Percentiles rank a stretch among this genome's conserved stretches.
phyloP scores from a whole-genome alignment of 1,140 invertebrate genomes.

The Drosophila trapezifrons region DNA sequence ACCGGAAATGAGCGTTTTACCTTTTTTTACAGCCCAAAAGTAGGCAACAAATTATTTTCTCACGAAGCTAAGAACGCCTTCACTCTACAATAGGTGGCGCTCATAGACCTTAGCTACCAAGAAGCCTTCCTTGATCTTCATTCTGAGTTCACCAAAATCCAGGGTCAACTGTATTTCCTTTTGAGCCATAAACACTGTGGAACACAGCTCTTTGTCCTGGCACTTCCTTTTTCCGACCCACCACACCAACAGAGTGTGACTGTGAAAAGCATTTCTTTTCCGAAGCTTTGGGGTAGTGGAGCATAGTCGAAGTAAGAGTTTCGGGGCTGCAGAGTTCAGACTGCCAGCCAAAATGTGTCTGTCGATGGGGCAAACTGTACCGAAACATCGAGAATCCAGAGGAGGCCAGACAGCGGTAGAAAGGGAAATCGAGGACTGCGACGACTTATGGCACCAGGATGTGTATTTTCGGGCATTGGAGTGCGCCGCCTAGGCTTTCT shows the following conservation, averaged over 20 bases:
- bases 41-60: conserved; percentile 9
- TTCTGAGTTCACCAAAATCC: neutral
- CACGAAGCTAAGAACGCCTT: neutral
- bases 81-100: neutral
- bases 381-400: conserved; percentile 27
- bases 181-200: neutral
- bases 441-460: conserved; percentile 66
- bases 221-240: conserved; percentile 7
- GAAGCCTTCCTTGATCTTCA: too few species aligned
- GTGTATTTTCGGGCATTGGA: conserved; percentile 48
- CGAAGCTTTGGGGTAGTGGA: conserved; percentile 76
- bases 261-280: conserved; percentile 39
- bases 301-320: conserved; percentile 31
- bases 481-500: conserved; percentile 25
- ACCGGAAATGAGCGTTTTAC: neutral
- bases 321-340: conserved; percentile 10
- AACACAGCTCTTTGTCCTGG: neutral
- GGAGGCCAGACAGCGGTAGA: conserved; percentile 65
- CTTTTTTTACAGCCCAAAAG: neutral
- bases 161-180: conserved; percentile 1
- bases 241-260: neutral
- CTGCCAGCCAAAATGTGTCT: conserved; percentile 27
- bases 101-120: neutral
- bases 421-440: conserved; percentile 67
- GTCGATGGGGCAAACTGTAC: conserved; percentile 65